These are phyloP conservation scores for Rhinogobius similis DNA, from an alignment of 2,113 vertebrate genomes.

Conservation along the genomic window DNA sequence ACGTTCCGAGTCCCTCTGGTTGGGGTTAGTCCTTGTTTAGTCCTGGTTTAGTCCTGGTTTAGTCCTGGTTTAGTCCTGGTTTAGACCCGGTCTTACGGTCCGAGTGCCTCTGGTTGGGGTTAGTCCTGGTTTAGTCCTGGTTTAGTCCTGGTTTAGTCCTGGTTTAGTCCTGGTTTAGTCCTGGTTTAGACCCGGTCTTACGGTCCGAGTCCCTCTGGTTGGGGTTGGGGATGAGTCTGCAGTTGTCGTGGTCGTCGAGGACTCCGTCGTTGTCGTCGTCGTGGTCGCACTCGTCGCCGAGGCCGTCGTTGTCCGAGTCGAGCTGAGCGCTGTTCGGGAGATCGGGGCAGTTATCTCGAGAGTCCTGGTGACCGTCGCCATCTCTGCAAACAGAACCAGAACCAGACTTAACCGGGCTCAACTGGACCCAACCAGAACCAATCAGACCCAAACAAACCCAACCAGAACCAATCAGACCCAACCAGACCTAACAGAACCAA, in stretches of 20 bases:
- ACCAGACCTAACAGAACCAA: no score
- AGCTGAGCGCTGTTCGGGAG: conserved; percentile 94
- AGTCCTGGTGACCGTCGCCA: conserved; percentile 95
- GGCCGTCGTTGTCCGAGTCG: conserved; percentile 94
- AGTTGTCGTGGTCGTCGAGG: conserved; percentile 90
- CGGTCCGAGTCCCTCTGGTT: conserved; percentile 88
- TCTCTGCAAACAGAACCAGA: conserved; percentile 76
- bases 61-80: not conserved
- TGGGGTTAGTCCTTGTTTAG: no score
- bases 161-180: not conserved
- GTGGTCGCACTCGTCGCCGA: conserved; percentile 92
- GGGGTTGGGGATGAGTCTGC: conserved; percentile 87
- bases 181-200: conserved; percentile 39
- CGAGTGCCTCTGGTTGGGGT: no score
- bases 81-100: not conserved
- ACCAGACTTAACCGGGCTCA: no score
- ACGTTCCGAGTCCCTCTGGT: no score
- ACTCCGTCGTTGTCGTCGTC: conserved; percentile 95
- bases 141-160: not conserved
- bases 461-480: no score
- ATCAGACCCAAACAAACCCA: not conserved
- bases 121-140: not conserved
- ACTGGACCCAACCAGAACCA: not conserved
- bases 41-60: not conserved
- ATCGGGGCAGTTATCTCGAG: conserved; percentile 93